Evolutionary conservation across 2,888 invertebrate genomes (phyloP).

Genomic region (Molanna angustata): DNA sequence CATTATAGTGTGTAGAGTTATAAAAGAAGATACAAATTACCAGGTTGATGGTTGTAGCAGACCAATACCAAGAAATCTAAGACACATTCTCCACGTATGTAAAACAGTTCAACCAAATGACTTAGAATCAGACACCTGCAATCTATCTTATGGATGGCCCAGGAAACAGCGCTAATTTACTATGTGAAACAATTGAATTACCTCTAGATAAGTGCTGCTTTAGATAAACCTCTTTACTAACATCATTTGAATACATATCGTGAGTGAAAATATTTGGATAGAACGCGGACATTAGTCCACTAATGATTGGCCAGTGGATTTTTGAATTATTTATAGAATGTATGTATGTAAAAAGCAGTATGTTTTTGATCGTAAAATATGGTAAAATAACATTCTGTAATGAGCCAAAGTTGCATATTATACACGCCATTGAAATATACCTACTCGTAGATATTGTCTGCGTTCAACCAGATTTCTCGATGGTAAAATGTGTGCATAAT

Average conservation of each 20-base stretch:
- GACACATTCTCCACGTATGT: slow-evolving; percentile 14
- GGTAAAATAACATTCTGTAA: too few species aligned
- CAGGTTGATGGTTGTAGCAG: too few species aligned
- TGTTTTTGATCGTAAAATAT: too few species aligned
- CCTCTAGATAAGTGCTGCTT: slow-evolving; percentile 27
- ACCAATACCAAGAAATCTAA: too few species aligned
- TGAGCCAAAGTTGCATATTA: too few species aligned
- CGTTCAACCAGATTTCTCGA: too few species aligned
- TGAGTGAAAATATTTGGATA: neutral
- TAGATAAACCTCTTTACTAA: slow-evolving; percentile 8
- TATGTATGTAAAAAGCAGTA: too few species aligned
- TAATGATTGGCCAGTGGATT: neutral
- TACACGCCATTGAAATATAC: too few species aligned
- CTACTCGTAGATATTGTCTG: too few species aligned
- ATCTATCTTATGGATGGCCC: slow-evolving; percentile 30
- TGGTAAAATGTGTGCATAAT: too few species aligned
- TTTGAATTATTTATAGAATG: neutral
- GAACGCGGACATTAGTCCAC: neutral
- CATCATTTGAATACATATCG: neutral
- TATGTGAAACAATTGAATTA: slow-evolving; percentile 31
- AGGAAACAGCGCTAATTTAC: slow-evolving; percentile 30
- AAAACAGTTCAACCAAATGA: slow-evolving; percentile 14
- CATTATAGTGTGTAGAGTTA: too few species aligned
- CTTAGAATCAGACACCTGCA: slow-evolving; percentile 8
- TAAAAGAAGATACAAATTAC: too few species aligned